A percentile compares a stretch with the other conserved stretches of the same genome.
These are phyloP conservation scores for Ophion obscuratus DNA, from an alignment of 2,888 invertebrate genomes.

Conservation along the genomic window DNA sequence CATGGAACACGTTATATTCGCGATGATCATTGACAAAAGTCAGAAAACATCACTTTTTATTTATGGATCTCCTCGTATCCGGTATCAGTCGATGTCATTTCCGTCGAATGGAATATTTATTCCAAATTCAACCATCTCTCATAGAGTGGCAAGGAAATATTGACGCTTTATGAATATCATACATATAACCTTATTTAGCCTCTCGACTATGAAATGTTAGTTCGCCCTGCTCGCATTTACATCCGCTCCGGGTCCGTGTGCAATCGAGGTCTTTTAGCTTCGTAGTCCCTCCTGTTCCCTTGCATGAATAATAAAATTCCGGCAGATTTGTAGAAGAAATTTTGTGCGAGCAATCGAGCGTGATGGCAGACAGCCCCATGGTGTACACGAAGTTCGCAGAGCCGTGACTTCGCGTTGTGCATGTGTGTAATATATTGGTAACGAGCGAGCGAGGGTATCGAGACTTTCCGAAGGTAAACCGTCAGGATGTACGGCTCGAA, in stretches of 20 bases:
- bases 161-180: background rate
- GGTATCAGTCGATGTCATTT: slow-evolving; percentile 4
- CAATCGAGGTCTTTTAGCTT: background rate
- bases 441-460: slow-evolving; percentile 7
- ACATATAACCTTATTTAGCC: background rate
- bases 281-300: background rate
- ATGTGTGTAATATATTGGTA: slow-evolving; percentile 17
- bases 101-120: background rate
- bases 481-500: slow-evolving; percentile 12
- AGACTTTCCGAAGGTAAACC: slow-evolving; percentile 11
- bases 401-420: background rate
- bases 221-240: background rate
- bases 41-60: slow-evolving; percentile 1
- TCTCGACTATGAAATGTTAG: background rate
- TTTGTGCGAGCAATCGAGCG: slow-evolving; percentile 47
- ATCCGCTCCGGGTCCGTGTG: background rate
- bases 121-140: background rate
- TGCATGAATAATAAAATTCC: slow-evolving; percentile 59
- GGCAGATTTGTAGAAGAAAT: slow-evolving; percentile 28
- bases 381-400: background rate
- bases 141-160: background rate
- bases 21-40: background rate
- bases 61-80: background rate
- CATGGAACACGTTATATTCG: background rate
- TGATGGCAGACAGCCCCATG: slow-evolving; percentile 28